Evolutionary conservation across 2,888 invertebrate species (phyloP).

Genomic region (Malacosoma neustria): DNA sequence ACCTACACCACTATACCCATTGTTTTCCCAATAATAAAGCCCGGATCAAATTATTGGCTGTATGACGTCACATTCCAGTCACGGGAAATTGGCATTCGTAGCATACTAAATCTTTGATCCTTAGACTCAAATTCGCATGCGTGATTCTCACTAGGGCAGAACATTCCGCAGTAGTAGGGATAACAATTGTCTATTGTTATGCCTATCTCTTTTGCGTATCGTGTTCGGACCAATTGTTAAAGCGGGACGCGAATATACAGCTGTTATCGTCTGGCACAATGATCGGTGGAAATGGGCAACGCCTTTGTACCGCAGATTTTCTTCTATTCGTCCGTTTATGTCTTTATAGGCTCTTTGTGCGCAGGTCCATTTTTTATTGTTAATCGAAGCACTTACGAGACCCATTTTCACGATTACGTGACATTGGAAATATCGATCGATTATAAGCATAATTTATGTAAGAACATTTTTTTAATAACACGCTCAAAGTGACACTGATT

Average conservation of each 20-base stretch:
- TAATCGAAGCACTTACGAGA: background rate
- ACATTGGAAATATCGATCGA: no score
- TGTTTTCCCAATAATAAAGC: constrained; percentile 65
- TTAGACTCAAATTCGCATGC: constrained; percentile 28
- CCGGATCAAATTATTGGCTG: constrained; percentile 68
- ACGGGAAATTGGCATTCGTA: constrained; percentile 26
- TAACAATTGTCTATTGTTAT: constrained; percentile 73
- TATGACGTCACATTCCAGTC: constrained; percentile 17
- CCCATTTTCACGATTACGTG: no score
- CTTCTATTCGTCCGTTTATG: constrained; percentile 42
- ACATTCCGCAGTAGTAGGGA: constrained; percentile 47
- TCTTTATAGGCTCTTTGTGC: constrained; percentile 22
- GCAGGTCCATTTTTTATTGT: constrained; percentile 32
- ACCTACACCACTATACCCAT: constrained; percentile 40
- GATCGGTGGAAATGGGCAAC: constrained; percentile 42
- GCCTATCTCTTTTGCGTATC: constrained; percentile 67
- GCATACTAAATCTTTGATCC: constrained; percentile 4
- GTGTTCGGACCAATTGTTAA: constrained; percentile 41
- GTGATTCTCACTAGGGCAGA: constrained; percentile 40
- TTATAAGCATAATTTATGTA: no score
- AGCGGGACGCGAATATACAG: constrained; percentile 29
- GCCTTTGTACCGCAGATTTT: constrained; percentile 55
- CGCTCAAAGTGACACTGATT: no score
- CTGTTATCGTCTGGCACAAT: constrained; percentile 45
- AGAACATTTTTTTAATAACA: no score